Evolutionary conservation across 2,797 vertebrate species (phyloP), one percentile per base, ranked within the genome.

Genomic region (Pachyuromys duprasi): DNA sequence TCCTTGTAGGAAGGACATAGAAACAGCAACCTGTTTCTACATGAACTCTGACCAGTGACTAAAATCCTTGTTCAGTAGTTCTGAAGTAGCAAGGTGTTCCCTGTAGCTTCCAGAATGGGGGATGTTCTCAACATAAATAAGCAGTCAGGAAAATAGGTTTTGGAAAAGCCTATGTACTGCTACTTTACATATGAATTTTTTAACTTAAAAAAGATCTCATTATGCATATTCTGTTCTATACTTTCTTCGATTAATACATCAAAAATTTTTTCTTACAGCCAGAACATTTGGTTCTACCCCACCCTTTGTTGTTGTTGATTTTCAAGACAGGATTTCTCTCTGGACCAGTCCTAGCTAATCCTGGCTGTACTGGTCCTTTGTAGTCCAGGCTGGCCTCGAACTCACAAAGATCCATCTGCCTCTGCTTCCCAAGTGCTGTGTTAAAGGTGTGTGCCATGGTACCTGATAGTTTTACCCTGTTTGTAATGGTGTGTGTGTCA

Each of bases 101-200:
- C 94, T 96, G 75, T 69, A 80, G 79, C 39, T 95, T 96, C 74
- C 42, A 88, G 74, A 88, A n/a, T 88, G 39, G 76, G 28, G 24
- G 87, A 90, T 53, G 57, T 96, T 97, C 70, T 97, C 17, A 60
- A 57, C 92, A 75, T 86, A 86, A 91, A 82, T 63, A 91, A 15
- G 74, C 70, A 94, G 13, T 89, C 36, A 82, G 67, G 78, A 74
- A 95, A 93, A 60, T 31, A 95, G 90, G n/a, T 91, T 97, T 94
- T 70, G 75, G 81, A 88, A 92, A 96, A 92, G 84, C 74, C 70
- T 81, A 26, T 33, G 26, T 45, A 13, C 72, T 83, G 84, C 62
- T n/a, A 22, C 83, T 96, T 97, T 95, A 91, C 86, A 33, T 93
- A 72, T 26, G 55, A 84, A 81, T 93, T 95, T 89, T 96, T 90